phyloP scores from a whole-genome alignment of 2,888 invertebrate genomes.

The Scaptomyza polygonia region DNA sequence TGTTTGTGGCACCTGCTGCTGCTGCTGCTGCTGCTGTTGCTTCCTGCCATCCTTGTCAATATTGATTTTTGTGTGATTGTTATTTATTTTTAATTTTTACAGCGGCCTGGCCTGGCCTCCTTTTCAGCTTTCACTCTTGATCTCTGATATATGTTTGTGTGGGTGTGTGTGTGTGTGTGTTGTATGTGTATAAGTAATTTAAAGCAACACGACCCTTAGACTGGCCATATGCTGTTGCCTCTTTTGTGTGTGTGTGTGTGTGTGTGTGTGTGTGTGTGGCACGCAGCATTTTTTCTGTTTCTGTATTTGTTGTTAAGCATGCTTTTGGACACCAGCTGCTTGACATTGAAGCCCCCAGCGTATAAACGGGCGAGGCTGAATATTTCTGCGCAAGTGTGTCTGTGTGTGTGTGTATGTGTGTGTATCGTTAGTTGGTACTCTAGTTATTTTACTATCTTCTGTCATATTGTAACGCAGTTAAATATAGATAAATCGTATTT shows the following conservation, averaged over 20 bases:
- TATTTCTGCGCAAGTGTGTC: too few relatives aligned
- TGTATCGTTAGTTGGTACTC: constrained; percentile 4
- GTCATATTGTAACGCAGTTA: neutral
- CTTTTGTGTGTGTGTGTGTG: constrained; percentile 10
- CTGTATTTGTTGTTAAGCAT: neutral
- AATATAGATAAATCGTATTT: constrained; percentile 10
- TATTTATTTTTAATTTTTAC: constrained; percentile 74
- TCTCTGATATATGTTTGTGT: constrained; percentile 17
- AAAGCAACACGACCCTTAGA: constrained; percentile 17
- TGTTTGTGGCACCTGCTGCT: constrained; percentile 23
- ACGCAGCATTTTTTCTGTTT: constrained; percentile 7
- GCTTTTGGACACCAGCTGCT: constrained; percentile 26
- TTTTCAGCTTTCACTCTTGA: constrained; percentile 28
- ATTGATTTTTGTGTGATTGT: constrained; percentile 76
- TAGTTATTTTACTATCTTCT: constrained; percentile 3
- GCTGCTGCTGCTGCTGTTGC: constrained; percentile 2
- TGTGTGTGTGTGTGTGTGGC: constrained; percentile 4
- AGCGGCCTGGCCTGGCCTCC: constrained; percentile 26
- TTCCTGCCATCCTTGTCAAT: constrained; percentile 54
- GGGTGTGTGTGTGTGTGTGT: neutral
- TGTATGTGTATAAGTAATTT: constrained; percentile 16
- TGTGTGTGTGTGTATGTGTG: neutral
- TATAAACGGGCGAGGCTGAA: too few relatives aligned
- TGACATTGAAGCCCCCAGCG: constrained; percentile 31
- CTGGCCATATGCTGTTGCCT: constrained; percentile 30